A percentile compares a stretch with the other conserved stretches of the same genome.
These are phyloP conservation scores for Hydractinia echinata DNA, from an alignment of 30 jellyfish, hydroid and myxozoan species.

Conservation along the genomic window DNA sequence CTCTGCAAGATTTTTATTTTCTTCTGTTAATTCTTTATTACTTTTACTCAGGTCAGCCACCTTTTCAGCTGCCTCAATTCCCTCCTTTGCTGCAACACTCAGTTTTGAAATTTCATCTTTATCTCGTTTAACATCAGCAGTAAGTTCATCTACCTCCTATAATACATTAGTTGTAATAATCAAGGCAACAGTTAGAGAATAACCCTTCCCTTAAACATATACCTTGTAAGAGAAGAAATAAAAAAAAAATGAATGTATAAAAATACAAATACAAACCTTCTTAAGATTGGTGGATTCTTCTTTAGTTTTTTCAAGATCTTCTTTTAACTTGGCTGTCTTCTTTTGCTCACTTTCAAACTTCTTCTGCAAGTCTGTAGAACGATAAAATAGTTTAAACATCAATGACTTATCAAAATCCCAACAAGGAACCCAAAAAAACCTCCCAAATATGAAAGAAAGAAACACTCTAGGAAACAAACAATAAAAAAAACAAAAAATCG, in stretches of 20 bases:
- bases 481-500: no score
- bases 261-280: slow-evolving; percentile 36
- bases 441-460: neutral
- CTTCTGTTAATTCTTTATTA: slow-evolving; percentile 51
- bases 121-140: slow-evolving; percentile 50
- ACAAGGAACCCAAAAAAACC: neutral
- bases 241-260: neutral
- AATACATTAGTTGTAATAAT: no score
- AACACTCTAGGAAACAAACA: neutral
- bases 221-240: neutral
- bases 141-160: slow-evolving; percentile 66
- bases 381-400: neutral
- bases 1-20: slow-evolving; percentile 64
- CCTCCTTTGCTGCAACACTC: slow-evolving; percentile 97
- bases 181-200: no score
- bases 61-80: slow-evolving; percentile 88
- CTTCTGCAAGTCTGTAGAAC: slow-evolving; percentile 67
- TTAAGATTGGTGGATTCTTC: slow-evolving; percentile 57
- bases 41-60: slow-evolving; percentile 60
- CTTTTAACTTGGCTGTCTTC: slow-evolving; percentile 62
- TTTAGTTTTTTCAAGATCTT: slow-evolving; percentile 60
- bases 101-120: slow-evolving; percentile 71
- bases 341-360: slow-evolving; percentile 73
- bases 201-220: no score
- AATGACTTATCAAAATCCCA: neutral